Conservation (phyloP, 2,888 invertebrate genomes). For the Folsomia candida region DNA sequence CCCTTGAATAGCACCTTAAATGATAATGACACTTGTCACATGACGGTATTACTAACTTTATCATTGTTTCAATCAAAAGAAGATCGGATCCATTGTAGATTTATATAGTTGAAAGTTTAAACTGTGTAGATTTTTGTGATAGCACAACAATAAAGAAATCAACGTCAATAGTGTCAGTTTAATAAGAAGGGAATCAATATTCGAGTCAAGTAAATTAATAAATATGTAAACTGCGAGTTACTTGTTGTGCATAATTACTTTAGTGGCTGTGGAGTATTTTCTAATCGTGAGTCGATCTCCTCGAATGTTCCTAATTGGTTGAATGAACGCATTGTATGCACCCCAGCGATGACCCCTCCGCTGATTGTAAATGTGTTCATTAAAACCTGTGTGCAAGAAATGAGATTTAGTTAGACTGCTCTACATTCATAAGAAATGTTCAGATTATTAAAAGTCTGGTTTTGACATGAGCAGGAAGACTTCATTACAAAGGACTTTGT, state of each 20-base stretch:
- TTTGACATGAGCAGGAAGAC: background rate
- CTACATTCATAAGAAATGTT: background rate
- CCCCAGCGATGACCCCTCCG: background rate
- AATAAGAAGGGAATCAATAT: no score
- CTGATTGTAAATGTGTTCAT: constrained; percentile 5
- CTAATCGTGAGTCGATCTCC: background rate
- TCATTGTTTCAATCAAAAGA: background rate
- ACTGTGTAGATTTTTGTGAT: no score
- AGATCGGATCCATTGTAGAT: no score
- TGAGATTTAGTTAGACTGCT: no score
- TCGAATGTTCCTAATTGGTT: background rate
- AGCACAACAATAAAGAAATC: no score
- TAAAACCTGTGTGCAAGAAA: constrained; percentile 1
- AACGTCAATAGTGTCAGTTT: no score
- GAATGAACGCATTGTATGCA: background rate
- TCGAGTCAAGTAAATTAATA: no score
- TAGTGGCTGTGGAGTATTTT: background rate
- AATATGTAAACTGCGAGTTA: no score
- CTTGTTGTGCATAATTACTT: background rate
- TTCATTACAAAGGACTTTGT: background rate
- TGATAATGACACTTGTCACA: constrained; percentile 1
- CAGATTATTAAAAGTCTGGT: background rate
- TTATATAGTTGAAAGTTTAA: no score
- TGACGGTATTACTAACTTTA: background rate
- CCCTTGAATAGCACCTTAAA: constrained; percentile 42